phyloP scores from a whole-genome alignment of 1,140 invertebrate species.

The Asobara japonica region DNA sequence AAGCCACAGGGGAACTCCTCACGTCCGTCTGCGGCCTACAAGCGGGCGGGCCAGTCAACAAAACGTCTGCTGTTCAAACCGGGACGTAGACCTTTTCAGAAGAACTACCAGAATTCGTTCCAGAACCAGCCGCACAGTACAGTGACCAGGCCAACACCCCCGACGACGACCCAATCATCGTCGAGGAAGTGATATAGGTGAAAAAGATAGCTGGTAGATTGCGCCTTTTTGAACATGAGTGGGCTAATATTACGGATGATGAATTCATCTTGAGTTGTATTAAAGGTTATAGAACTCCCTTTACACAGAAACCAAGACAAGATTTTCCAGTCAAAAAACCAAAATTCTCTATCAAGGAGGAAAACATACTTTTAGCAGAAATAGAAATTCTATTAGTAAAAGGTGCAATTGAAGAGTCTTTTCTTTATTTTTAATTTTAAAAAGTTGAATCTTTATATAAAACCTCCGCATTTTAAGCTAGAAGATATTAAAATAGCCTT shows the following conservation, averaged over 20 bases:
- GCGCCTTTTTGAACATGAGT: conserved; percentile 6
- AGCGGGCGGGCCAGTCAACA: conserved; percentile 12
- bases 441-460: conserved; percentile 34
- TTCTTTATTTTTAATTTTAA: conserved; percentile 41
- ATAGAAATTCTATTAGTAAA: conserved; percentile 33
- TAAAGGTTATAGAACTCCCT: conserved; percentile 33
- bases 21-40: conserved; percentile 7
- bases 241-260: conserved; percentile 33
- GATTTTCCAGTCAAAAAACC: conserved; percentile 29
- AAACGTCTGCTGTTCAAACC: conserved; percentile 5
- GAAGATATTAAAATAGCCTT: conserved; percentile 31
- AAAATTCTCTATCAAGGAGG: conserved; percentile 44
- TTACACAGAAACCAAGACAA: conserved; percentile 26
- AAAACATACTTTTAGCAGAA: conserved; percentile 21
- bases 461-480: conserved; percentile 34
- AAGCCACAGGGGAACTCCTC: conserved; percentile 32
- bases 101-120: neutral
- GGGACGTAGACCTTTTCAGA: conserved; percentile 9
- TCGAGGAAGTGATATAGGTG: conserved; percentile 32
- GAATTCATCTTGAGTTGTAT: conserved; percentile 31
- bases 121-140: neutral
- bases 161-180: conserved; percentile 22
- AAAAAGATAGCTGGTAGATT: conserved; percentile 21
- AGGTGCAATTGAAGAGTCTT: conserved; percentile 31
- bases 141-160: neutral